Conservation (phyloP, 92 coral and sea anemone species). For the Porites cylindrica region DNA sequence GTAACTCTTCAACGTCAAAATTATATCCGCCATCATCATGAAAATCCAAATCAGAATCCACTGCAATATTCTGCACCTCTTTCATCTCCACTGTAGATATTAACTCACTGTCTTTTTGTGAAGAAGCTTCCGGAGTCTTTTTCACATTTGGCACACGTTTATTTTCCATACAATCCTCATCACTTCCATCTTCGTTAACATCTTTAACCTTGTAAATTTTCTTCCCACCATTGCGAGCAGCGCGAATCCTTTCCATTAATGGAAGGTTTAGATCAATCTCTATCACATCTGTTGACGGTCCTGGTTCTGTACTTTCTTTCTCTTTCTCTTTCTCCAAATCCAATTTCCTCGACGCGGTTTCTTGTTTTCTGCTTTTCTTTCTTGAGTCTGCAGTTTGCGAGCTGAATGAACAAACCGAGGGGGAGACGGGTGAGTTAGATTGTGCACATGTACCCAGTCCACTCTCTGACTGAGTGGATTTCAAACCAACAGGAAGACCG, state of each 20-base stretch:
- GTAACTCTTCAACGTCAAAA: conserved; percentile 78
- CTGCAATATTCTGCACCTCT: conserved; percentile 8
- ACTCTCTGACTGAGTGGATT: conserved; percentile 11
- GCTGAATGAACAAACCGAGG: conserved; percentile 52
- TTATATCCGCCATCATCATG: conserved; percentile 96
- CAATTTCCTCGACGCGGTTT: conserved; percentile 2
- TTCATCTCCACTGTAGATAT: conserved; percentile 1
- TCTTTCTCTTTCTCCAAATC: conserved; percentile 4
- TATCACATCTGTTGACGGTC: neutral
- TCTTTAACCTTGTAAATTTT: neutral
- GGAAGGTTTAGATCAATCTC: conserved; percentile 32
- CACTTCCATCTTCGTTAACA: conserved; percentile 44
- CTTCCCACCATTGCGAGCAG: conserved; percentile 36
- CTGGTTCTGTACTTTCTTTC: neutral
- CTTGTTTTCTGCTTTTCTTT: neutral
- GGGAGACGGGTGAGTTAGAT: conserved; percentile 32
- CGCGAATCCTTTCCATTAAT: conserved; percentile 51
- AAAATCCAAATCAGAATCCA: conserved; percentile 56
- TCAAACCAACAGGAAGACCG: neutral
- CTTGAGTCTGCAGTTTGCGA: neutral
- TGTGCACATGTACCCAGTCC: neutral
- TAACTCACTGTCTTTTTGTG: neutral
- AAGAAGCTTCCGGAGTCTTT: neutral
- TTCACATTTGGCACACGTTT: neutral
- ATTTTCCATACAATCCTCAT: neutral